Evolutionary conservation across 1,140 invertebrate species (phyloP).

Genomic region (Hyles euphorbiae): DNA sequence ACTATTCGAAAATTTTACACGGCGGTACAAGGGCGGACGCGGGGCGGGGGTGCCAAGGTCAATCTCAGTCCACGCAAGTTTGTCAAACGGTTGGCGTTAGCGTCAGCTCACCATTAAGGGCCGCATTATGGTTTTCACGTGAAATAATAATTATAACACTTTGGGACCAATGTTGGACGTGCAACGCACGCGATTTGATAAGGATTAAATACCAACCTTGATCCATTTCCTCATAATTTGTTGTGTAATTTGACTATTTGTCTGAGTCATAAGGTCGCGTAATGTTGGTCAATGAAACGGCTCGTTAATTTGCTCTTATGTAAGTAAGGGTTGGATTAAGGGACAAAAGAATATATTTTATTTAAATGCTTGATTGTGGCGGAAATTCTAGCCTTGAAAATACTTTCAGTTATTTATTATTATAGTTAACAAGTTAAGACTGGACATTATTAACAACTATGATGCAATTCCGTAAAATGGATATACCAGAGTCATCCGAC

Average conservation of each 20-base stretch:
- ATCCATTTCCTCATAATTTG: slow-evolving; percentile 24
- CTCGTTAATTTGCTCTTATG: no score
- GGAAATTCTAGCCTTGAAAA: no score
- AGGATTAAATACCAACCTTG: slow-evolving; percentile 55
- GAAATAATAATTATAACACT: slow-evolving; percentile 47
- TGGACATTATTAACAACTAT: no score
- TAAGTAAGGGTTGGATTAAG: no score
- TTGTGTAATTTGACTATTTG: slow-evolving; percentile 15
- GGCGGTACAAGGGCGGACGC: slow-evolving; percentile 26
- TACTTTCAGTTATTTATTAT: no score
- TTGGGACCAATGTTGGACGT: slow-evolving; percentile 33
- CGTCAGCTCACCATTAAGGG: slow-evolving; percentile 41
- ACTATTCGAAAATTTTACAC: slow-evolving; percentile 64
- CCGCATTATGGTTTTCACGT: slow-evolving; percentile 45
- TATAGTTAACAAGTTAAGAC: no score
- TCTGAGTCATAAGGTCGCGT: not conserved
- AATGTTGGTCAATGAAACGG: not conserved
- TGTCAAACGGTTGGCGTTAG: slow-evolving; percentile 28
- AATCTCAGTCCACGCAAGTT: slow-evolving; percentile 64
- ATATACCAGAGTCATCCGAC: no score
- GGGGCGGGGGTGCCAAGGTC: slow-evolving; percentile 58
- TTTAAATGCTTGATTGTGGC: no score
- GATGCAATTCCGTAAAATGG: no score
- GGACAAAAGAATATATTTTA: no score
- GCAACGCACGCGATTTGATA: slow-evolving; percentile 45